Evolutionary conservation across 2,113 vertebrate species (phyloP), one percentile per base, ranked within the genome.

Genomic region (Microcebus ravelobensis): DNA sequence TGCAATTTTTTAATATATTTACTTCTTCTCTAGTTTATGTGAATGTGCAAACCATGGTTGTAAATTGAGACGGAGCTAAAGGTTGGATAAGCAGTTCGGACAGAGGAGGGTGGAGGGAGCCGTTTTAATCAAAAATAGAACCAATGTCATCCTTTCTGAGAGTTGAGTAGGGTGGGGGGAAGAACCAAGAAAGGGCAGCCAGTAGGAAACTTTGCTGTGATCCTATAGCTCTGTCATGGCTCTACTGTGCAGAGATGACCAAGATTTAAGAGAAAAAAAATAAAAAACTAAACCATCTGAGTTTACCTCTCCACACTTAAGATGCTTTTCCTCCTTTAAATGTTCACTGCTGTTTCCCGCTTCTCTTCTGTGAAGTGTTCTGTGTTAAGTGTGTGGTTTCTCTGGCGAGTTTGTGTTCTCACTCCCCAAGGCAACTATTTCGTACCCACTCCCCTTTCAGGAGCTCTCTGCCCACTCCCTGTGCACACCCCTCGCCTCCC

Each of bases 91-190:
- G 91, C 89, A 57, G 57, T 83, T 70, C 36, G 91, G 85, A 63
- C 82, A 63, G 94, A 88, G 81, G 89, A 85, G 67, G n/a, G 61
- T 73, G 84, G 73, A 93, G 73, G 94, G 91, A 96, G 55, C 86
- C 50, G 12, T 97, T 92, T 94, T 92, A 73, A 89, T 77, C 20
- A n/a, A 87, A 97, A 94, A 88, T 87, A 84, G 93, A 93, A 94
- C 67, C 61, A 42, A 10, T 87, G 88, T 70, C 88, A 87, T 89
- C 52, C 63, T 93, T 94, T 21, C 76, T 18, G 45, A 61, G 93
- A 71, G 81, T 57, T 59, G 87, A 73, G 76, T 63, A n/a, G 81
- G 65, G 27, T 39, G 81, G 39, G n/a, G 65, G 29, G 29, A 42
- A 57, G 50, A 31, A 11, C 71, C 65, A 12, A 13, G 81, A 21